Conservation (phyloP, 1,140 invertebrate species). For the Calosoma granatense region DNA sequence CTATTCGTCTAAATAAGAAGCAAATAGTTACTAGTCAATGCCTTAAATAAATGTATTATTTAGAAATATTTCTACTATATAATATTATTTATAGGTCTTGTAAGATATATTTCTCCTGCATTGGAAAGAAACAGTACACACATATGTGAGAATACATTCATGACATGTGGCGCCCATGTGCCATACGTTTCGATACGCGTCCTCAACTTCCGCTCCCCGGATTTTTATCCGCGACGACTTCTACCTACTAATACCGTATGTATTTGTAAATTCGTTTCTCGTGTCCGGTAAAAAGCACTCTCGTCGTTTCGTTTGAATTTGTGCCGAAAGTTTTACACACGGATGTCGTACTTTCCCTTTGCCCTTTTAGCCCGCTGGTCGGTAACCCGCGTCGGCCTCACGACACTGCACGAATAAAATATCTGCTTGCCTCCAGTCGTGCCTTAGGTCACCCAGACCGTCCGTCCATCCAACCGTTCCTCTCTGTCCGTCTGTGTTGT, state of each 20-base stretch:
- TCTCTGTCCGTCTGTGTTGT: background rate
- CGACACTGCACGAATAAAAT: constrained; percentile 1
- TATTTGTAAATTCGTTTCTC: constrained; percentile 33
- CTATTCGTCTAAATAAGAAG: too few relatives aligned
- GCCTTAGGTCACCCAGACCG: too few relatives aligned
- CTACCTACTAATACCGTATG: constrained; percentile 6
- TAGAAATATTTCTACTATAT: too few relatives aligned
- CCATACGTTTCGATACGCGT: too few relatives aligned
- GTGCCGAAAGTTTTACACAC: background rate
- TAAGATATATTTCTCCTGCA: too few relatives aligned
- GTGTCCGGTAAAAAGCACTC: constrained; percentile 33
- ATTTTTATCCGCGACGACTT: background rate
- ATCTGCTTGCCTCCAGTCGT: background rate
- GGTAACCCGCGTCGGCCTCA: constrained; percentile 3
- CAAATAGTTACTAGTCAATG: too few relatives aligned
- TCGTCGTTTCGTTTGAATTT: constrained; percentile 6
- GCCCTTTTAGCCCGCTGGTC: background rate
- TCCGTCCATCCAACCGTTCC: too few relatives aligned
- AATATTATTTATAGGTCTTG: too few relatives aligned
- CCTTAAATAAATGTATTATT: too few relatives aligned
- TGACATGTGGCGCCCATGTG: too few relatives aligned
- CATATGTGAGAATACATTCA: too few relatives aligned
- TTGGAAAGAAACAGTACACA: too few relatives aligned
- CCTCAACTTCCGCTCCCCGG: background rate
- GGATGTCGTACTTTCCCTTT: background rate